A percentile compares a stretch with the other conserved stretches of the same genome.
Conservation (phyloP, 2,113 vertebrate genomes). For the Colius striatus region DNA sequence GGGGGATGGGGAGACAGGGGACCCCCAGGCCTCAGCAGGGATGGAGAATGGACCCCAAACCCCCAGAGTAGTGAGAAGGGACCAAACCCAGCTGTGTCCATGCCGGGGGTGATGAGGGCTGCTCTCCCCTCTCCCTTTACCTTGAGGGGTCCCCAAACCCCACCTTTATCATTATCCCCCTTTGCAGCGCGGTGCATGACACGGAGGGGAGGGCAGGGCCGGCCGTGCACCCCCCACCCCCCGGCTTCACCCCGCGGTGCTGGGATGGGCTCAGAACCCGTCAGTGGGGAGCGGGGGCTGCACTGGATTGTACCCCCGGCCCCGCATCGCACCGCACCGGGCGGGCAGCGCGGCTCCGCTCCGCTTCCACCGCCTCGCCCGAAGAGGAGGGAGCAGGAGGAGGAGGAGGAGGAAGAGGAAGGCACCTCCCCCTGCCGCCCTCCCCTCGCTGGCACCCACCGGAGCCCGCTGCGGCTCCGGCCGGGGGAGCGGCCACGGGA, state of each 20-base stretch:
- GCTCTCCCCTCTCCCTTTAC: not conserved
- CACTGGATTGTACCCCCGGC: not conserved
- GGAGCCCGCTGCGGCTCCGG: constrained; percentile 38
- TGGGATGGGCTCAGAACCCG: not conserved
- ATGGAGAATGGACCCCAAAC: not conserved
- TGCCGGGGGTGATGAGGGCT: accelerated
- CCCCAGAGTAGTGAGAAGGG: not conserved
- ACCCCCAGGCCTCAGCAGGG: accelerated
- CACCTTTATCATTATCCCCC: too few relatives aligned
- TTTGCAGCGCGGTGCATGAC: not conserved
- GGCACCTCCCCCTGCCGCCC: not conserved
- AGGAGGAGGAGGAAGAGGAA: not conserved
- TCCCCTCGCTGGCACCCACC: not conserved
- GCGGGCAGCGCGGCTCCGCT: not conserved
- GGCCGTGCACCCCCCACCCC: not conserved
- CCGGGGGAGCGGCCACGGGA: constrained; percentile 1
- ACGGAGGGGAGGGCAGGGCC: not conserved
- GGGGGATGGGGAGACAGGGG: not conserved
- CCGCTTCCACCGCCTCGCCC: not conserved
- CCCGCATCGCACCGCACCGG: not conserved
- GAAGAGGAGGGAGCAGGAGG: not conserved
- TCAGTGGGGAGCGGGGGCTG: not conserved
- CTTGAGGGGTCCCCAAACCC: not conserved
- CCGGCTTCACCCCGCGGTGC: not conserved
- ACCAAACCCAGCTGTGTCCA: not conserved